A percentile compares a stretch with the other conserved stretches of the same genome.
phyloP scores from a whole-genome alignment of 2,888 invertebrate species.

The Eupeodes latifasciatus region DNA sequence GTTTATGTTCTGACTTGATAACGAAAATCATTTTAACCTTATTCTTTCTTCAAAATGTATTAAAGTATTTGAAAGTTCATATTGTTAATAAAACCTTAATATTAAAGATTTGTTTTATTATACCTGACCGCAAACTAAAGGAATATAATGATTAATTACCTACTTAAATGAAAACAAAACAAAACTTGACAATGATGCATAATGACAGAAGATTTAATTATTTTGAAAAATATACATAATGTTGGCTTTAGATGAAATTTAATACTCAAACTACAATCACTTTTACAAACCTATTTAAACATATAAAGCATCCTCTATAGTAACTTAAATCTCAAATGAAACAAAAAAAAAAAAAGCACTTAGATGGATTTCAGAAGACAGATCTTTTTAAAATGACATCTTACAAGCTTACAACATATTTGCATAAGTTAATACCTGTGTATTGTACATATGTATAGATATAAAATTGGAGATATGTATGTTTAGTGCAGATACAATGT shows the following conservation, averaged over 20 bases:
- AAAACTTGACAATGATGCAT: neutral
- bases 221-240: too few species aligned
- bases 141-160: neutral
- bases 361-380: neutral
- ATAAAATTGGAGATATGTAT: too few species aligned
- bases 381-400: neutral
- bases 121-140: neutral
- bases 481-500: neutral
- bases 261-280: neutral
- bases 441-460: neutral
- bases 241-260: neutral
- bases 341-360: too few species aligned
- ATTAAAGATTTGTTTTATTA: neutral
- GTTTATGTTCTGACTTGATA: too few species aligned
- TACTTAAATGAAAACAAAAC: neutral
- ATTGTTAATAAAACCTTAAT: neutral
- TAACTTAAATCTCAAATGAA: too few species aligned
- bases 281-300: neutral
- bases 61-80: neutral
- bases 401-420: neutral
- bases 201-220: constrained; percentile 15
- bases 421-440: too few species aligned
- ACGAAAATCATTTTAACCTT: too few species aligned
- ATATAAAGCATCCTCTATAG: too few species aligned
- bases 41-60: too few species aligned